Percentiles rank a stretch among this genome's conserved stretches.
phyloP scores from a whole-genome alignment of 2,888 invertebrate genomes.

The Leptothorax acervorum region DNA sequence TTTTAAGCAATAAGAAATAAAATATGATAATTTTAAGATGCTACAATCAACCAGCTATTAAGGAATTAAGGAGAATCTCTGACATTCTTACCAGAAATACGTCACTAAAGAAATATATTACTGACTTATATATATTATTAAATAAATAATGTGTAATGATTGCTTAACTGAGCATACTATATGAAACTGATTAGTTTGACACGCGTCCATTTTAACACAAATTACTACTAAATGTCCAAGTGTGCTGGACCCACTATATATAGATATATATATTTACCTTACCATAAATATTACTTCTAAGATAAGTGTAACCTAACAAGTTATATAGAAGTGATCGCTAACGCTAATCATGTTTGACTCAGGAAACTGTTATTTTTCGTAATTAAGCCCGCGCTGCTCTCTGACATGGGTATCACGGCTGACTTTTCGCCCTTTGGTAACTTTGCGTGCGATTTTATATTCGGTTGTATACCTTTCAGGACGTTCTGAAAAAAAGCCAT shows the following conservation, averaged over 20 bases:
- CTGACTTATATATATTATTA: conserved; percentile 6
- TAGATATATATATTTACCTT: conserved; percentile 38
- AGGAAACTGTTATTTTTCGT: conserved; percentile 84
- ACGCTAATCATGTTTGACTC: conserved; percentile 79
- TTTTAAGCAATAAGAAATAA: not conserved
- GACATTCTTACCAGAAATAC: conserved; percentile 4
- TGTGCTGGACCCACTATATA: conserved; percentile 30
- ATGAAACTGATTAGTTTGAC: conserved; percentile 46
- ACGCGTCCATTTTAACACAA: conserved; percentile 53
- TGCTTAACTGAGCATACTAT: conserved; percentile 33
- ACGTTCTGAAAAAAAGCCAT: conserved; percentile 85
- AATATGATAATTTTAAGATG: not conserved
- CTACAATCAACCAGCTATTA: conserved; percentile 31
- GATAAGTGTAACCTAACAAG: conserved; percentile 63
- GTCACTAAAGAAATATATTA: conserved; percentile 29
- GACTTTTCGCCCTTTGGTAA: conserved; percentile 85
- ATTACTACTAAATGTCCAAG: conserved; percentile 49
- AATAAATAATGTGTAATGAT: conserved; percentile 44
- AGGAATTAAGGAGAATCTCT: conserved; percentile 34
- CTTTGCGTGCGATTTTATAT: conserved; percentile 85
- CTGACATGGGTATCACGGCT: conserved; percentile 86
- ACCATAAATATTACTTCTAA: conserved; percentile 67
- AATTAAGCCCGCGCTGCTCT: conserved; percentile 86
- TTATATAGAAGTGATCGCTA: conserved; percentile 34
- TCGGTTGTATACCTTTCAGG: conserved; percentile 86